Conservation (phyloP, 2,888 invertebrate genomes). For the Endomychus coccineus region DNA sequence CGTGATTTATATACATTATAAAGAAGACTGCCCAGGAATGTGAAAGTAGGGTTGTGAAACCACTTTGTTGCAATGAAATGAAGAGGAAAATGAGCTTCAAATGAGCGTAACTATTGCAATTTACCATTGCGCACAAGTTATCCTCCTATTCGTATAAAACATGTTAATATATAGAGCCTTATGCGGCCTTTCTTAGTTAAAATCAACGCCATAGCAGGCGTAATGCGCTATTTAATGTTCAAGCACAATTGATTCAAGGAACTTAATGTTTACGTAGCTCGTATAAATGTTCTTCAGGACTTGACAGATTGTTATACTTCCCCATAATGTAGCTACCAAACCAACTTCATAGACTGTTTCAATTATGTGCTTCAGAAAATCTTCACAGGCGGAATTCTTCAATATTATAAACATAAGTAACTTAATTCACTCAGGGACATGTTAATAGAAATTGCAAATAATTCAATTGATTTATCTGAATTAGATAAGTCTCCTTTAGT, state of each 20-base stretch:
- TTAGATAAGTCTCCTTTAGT: no score
- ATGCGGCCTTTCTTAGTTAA: constrained; percentile 2
- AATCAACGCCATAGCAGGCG: constrained; percentile 10
- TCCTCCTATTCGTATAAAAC: constrained; percentile 25
- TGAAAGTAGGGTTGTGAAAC: constrained; percentile 37
- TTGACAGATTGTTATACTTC: no score
- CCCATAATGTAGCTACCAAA: no score
- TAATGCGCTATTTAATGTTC: constrained; percentile 20
- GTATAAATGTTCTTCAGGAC: neutral
- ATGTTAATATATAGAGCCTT: constrained; percentile 25
- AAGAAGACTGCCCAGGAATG: constrained; percentile 40
- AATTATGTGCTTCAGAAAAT: no score
- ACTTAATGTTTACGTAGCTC: constrained; percentile 14
- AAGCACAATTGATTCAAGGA: constrained; percentile 17
- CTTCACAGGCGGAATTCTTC: no score
- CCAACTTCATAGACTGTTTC: no score
- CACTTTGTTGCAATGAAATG: constrained; percentile 43
- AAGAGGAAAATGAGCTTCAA: constrained; percentile 42
- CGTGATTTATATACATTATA: constrained; percentile 43
- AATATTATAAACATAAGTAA: no score
- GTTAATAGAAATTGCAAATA: no score
- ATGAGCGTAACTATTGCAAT: constrained; percentile 40
- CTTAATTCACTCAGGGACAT: no score
- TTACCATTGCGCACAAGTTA: constrained; percentile 30
- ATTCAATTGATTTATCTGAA: no score